Base-by-base conservation (phyloP, 2,888 invertebrate species). In the Coremacera marginata region DNA sequence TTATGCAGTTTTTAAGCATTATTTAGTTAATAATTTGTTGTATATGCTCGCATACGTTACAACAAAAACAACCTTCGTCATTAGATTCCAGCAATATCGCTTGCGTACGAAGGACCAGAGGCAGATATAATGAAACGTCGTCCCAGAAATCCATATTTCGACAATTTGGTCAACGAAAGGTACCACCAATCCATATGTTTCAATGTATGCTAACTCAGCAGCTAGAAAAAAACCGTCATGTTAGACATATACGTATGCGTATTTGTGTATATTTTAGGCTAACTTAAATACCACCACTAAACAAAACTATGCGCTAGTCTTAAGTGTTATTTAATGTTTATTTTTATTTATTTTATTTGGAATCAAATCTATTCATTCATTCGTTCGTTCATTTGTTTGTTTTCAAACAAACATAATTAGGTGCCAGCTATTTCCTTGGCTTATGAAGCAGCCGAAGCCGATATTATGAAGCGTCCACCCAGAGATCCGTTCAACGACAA, bases 121-220 rank as follows among this genome's bases (percentile, higher is more conserved):
- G 96, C 96, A 91, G 98, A 98, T 94, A 98, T 98, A 90, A 98
- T 98, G 98, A 97, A 97, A 94, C 94, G 98, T 91, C 95, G 95
- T 92, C 98, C 98, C 90, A 94, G 98, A 93, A 95, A 98, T 92
- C 96, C 98, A 91, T 93, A 95, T 92, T 93, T 93, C 92, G 98
- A 98, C 93, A 98, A 98, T 93, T 95, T 98, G 90, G 98, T 98
- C 90, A 98, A 98, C 92, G 95, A 95, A 94, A 97, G 98, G 96
- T 97, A 94, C 14, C 25, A 19, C 8, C 37, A 65, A 37, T 8
- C 19, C 8, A 52, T 52, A 5, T 52, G 55, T 19, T 22, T n/a
- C 19, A 7, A 22, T 5, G 3, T 5, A 22, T 44, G 55, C 19
- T 22, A 55, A n/a, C 19, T 9, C 19, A 9, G 55, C 52, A n/a